phyloP scores from a whole-genome alignment of 2,797 vertebrate species.

The Crenichthys baileyi region DNA sequence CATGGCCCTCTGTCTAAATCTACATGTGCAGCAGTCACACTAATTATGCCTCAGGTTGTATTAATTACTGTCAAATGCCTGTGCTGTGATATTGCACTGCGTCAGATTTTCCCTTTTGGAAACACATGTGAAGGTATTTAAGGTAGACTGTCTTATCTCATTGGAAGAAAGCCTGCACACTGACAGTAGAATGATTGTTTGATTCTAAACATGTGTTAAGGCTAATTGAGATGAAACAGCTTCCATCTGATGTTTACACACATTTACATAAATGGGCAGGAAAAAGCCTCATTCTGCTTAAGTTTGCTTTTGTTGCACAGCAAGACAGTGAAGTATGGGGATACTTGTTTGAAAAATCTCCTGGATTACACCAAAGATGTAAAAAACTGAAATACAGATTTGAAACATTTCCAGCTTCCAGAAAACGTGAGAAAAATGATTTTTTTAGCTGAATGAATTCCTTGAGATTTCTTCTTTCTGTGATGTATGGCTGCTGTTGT shows the following conservation, averaged over 20 bases:
- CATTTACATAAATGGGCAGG: neutral
- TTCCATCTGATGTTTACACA: constrained; percentile 6
- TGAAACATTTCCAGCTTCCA: constrained; percentile 34
- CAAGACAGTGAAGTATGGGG: constrained; percentile 9
- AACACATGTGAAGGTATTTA: constrained; percentile 17
- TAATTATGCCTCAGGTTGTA: constrained; percentile 7
- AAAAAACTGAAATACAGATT: constrained; percentile 53
- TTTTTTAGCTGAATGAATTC: constrained; percentile 41
- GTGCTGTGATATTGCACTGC: constrained; percentile 1
- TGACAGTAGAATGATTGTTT: constrained; percentile 3
- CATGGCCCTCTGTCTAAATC: constrained; percentile 13
- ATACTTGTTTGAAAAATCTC: constrained; percentile 29
- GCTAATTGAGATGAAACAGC: neutral
- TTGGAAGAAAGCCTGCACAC: constrained; percentile 6
- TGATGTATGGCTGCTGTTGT: constrained; percentile 32
- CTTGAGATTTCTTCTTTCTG: constrained; percentile 28
- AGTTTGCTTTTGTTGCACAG: constrained; percentile 8
- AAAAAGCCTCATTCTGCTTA: constrained; percentile 13
- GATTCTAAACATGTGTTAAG: constrained; percentile 10
- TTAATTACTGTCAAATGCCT: constrained; percentile 19
- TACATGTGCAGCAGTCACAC: constrained; percentile 6
- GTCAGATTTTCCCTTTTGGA: constrained; percentile 14
- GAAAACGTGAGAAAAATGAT: constrained; percentile 44
- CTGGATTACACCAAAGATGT: constrained; percentile 32
- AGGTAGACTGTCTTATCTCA: constrained; percentile 24